These are phyloP conservation scores for Melospiza melodia DNA, from an alignment of 2,113 vertebrate genomes.

Conservation along the genomic window DNA sequence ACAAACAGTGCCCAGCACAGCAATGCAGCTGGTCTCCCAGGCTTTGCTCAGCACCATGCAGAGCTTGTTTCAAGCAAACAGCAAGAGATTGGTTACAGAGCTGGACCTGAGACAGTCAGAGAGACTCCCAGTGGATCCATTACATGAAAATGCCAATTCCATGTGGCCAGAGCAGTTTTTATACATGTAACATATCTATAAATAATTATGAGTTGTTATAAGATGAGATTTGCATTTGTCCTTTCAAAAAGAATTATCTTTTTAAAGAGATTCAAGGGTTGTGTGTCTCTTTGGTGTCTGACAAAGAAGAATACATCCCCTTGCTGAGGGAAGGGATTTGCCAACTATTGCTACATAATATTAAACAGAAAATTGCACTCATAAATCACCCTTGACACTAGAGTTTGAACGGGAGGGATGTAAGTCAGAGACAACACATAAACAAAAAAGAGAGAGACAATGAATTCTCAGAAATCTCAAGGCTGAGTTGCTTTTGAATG, in stretches of 20 bases:
- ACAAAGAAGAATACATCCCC: neutral
- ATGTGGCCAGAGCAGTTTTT: neutral
- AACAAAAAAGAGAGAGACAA: neutral
- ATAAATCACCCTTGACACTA: slow-evolving; percentile 4
- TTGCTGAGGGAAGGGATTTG: neutral
- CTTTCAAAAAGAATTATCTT: neutral
- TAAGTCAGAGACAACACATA: neutral
- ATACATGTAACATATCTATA: neutral
- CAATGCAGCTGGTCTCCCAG: neutral
- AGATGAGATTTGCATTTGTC: neutral
- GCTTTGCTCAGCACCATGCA: accelerated
- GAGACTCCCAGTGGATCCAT: neutral
- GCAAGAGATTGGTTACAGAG: neutral
- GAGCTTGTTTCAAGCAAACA: neutral
- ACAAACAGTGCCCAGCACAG: neutral
- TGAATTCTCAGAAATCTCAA: neutral
- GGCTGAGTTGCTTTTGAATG: neutral
- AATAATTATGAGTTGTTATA: neutral
- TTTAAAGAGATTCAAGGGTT: neutral
- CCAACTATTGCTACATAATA: slow-evolving; percentile 18
- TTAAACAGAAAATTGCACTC: slow-evolving; percentile 11
- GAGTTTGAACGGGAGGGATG: neutral
- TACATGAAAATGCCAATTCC: neutral
- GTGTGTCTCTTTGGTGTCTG: neutral
- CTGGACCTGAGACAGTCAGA: neutral